Evolutionary conservation across 2,797 vertebrate species (phyloP).

Genomic region (Lacerta bilineata): DNA sequence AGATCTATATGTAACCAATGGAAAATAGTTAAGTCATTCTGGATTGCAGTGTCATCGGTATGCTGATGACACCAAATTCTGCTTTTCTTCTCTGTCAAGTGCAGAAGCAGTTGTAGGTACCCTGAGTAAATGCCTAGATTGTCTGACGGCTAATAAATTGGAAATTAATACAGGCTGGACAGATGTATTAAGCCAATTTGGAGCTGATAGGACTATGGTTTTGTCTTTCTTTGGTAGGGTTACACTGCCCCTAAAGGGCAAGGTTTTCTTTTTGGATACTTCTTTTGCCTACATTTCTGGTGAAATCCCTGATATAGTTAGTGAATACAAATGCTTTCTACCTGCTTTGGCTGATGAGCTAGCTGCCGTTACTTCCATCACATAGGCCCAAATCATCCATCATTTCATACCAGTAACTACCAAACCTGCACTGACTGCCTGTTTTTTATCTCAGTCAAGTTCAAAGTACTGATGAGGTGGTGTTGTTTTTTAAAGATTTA

Average conservation of each 20-base stretch:
- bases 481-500: neutral
- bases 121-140: neutral
- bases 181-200: neutral
- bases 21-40: neutral
- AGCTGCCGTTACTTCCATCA: neutral
- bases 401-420: neutral
- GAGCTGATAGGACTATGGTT: neutral
- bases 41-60: neutral
- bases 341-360: neutral
- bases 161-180: constrained; percentile 3
- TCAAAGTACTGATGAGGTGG: neutral
- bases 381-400: neutral
- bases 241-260: neutral
- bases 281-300: neutral
- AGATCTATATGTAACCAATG: neutral
- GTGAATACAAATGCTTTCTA: neutral
- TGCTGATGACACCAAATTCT: neutral
- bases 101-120: neutral
- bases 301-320: neutral
- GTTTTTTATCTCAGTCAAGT: neutral
- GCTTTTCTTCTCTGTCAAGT: constrained; percentile 1
- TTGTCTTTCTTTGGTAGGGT: neutral
- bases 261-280: neutral
- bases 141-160: neutral
- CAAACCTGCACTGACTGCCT: neutral